Evolutionary conservation across 2,797 vertebrate species (phyloP).

Genomic region (Melopsittacus undulatus): DNA sequence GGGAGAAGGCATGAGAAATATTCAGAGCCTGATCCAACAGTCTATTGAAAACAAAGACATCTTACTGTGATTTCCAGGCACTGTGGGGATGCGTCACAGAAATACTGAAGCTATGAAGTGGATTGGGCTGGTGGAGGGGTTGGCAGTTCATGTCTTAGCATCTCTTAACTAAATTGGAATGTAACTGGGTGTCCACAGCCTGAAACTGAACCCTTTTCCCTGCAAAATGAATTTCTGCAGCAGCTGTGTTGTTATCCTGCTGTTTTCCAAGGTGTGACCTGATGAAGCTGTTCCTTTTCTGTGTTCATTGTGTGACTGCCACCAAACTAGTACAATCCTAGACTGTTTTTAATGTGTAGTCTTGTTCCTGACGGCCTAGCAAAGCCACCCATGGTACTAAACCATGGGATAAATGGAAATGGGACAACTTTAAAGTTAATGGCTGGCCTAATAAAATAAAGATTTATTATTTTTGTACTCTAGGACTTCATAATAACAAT

Average conservation of each 20-base stretch:
- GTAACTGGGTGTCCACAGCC: neutral
- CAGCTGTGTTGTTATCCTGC: neutral
- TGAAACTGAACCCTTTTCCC: neutral
- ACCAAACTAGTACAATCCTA: neutral
- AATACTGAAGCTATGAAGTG: neutral
- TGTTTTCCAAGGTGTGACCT: neutral
- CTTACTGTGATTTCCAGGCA: conserved; percentile 19
- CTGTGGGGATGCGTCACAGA: neutral
- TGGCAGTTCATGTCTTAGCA: neutral
- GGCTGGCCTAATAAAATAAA: neutral
- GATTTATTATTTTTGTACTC: neutral
- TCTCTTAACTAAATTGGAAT: neutral
- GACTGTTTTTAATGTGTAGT: neutral
- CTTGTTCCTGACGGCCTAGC: neutral
- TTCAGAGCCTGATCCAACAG: conserved; percentile 37
- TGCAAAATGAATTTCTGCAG: neutral
- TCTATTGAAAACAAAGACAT: neutral
- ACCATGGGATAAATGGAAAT: neutral
- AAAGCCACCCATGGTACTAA: neutral
- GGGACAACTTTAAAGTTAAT: neutral
- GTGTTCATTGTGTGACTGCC: neutral
- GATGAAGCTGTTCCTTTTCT: neutral
- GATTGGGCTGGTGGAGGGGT: neutral
- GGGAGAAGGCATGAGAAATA: conserved; percentile 51
- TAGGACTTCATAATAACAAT: neutral